A percentile compares a stretch with the other conserved stretches of the same genome.
Evolutionary conservation across 2,888 invertebrate species (phyloP).

Genomic region (Leptinotarsa peninsularis): DNA sequence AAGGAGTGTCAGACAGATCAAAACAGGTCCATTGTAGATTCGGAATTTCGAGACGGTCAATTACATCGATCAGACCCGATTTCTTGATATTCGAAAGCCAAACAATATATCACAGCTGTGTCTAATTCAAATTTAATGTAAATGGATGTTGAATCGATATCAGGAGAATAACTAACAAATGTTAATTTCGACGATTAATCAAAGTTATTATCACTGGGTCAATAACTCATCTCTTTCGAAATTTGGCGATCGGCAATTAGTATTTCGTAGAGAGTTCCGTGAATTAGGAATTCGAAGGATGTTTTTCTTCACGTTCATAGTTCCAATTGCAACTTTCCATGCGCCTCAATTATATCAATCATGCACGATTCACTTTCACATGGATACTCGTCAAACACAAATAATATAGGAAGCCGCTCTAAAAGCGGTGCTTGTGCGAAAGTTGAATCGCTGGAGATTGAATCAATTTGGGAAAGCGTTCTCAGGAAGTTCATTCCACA

Average conservation of each 20-base stretch:
- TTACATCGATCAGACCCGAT: not conserved
- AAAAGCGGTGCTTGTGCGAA: too few species aligned
- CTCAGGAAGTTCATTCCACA: too few species aligned
- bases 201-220: conserved; percentile 11
- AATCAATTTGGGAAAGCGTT: too few species aligned
- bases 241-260: not conserved
- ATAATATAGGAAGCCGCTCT: too few species aligned
- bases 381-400: too few species aligned
- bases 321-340: too few species aligned
- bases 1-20: conserved; percentile 34
- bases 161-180: conserved; percentile 13
- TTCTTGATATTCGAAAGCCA: not conserved
- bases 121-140: conserved; percentile 20
- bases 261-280: too few species aligned
- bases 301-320: too few species aligned
- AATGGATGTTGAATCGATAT: conserved; percentile 16
- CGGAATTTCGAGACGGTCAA: conserved; percentile 29
- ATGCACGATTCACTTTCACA: too few species aligned
- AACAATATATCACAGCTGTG: conserved; percentile 14
- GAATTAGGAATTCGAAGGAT: too few species aligned
- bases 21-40: conserved; percentile 19
- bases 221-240: conserved; percentile 6
- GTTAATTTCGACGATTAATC: conserved; percentile 13
- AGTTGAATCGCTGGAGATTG: too few species aligned
- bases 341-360: too few species aligned